Evolutionary conservation across 2,888 invertebrate genomes (phyloP), one percentile per base, ranked within the genome.

Genomic region (Aquatica leii): DNA sequence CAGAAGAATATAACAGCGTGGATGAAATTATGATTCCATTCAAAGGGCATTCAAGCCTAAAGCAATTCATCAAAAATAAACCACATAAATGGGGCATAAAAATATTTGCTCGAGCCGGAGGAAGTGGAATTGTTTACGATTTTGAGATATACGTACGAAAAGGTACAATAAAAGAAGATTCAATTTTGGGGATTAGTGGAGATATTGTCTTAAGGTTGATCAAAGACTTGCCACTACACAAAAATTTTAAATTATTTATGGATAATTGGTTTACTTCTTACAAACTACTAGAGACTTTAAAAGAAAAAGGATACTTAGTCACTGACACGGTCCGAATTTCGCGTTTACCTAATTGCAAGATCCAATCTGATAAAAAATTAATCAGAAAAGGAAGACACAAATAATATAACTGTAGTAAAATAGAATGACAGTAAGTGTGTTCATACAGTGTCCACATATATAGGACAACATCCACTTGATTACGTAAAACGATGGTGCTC

Each of bases 1-100:
- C 72, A 17, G 71, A 74, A 53, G 73, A 76, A 56, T 55, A 69
- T 37, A 63, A 57, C 31, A 62, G 69, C 6, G 57, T 74, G 15
- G 75, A 76, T 66, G 71, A 76, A 56, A 52, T 72, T 12, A 52
- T 72, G n/a, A 69, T 72, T 6, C 71, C 73, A 18, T 75, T 75
- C 70, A 75, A 74, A 59, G 73, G 74, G 2, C 55, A 66, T 31
- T 60, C 58, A 51, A 37, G 31, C 17, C 40, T 72, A 60, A 71
- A 71, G 61, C 72, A 71, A 52, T 73, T 68, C 57, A 66, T 69
- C 66, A 58, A 70, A 69, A 70, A 67, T 69, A n/a, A n/a, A n/a
- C n/a, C n/a, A n/a, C n/a, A n/a, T n/a, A n/a, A n/a, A n/a, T n/a
- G n/a, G n/a, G n/a, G n/a, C n/a, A n/a, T n/a, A n/a, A n/a, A n/a